Evolutionary conservation across 2,113 vertebrate genomes (phyloP), one percentile per base, ranked within the genome.

Genomic region (Mellivora capensis): DNA sequence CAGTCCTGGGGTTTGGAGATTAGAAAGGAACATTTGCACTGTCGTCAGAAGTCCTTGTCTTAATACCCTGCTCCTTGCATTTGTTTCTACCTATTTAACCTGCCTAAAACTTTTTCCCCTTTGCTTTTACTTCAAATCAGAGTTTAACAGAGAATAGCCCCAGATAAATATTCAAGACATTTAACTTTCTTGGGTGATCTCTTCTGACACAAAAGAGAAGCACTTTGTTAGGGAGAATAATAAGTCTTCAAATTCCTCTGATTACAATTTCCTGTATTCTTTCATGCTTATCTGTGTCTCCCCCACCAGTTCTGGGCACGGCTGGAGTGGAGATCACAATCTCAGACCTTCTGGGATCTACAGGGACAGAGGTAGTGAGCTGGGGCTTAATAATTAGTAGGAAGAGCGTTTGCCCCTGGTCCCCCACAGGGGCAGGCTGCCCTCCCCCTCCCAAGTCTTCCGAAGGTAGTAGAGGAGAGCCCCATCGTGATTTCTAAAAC

Each of bases 141-240:
- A 57, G 86, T 67, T 82, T 62, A 57, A 31, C 6, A 54, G 57
- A 87, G 37, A 93, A 44, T 31, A 80, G 57, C 31, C 49, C 17
- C 1, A 47, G 57, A 72, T 93, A 84, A 86, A 88, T 59, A 77
- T 44, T 87, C 72, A 57, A 47, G 61, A 37, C 67, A 20, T 39
- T 57, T 54, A 39, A 83, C 52, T 89, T 37, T n/a, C 71, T 76
- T 67, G 96, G 49, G 87, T 86, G 21, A 96, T 91, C 61, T 96
- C 27, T 76, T 81, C 67, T 18, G 91, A 93, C 82, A 85, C 82
- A 29, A 79, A 94, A 74, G 4, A 96, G 93, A 90, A 89, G 80
- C 21, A 72, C 39, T 42, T 59, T 44, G 7, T 52, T 25, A 37
- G 29, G 20, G 37, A 91, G 52, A 79, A 59, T 29, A 27, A 15